Conservation (phyloP, 1,140 invertebrate genomes). For the Meteorus sp. region DNA sequence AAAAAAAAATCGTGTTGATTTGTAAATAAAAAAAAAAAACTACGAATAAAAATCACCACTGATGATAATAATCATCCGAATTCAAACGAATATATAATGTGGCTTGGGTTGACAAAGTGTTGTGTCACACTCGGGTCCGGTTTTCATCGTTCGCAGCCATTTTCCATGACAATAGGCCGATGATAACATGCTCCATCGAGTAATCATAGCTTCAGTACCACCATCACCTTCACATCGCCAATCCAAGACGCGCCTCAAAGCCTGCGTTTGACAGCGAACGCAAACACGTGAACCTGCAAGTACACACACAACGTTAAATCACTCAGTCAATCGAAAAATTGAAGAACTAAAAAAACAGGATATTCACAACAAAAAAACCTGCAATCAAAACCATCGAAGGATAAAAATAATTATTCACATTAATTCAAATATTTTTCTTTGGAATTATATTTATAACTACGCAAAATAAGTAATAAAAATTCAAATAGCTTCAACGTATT, state of each 20-base stretch:
- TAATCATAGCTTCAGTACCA: conserved; percentile 69
- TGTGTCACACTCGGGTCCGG: conserved; percentile 61
- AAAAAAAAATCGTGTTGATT: not conserved
- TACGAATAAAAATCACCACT: not conserved
- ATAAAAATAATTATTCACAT: no score
- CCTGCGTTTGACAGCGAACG: conserved; percentile 75
- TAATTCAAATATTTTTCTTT: no score
- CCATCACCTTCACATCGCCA: conserved; percentile 79
- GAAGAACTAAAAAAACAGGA: conserved; percentile 2
- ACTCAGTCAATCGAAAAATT: conserved; percentile 4
- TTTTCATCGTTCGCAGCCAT: conserved; percentile 70
- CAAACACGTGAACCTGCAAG: conserved; percentile 70
- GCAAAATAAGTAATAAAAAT: no score
- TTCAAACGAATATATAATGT: conserved; percentile 70
- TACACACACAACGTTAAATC: no score
- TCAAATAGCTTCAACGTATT: no score
- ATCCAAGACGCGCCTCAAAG: conserved; percentile 68
- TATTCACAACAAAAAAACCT: conserved; percentile 74
- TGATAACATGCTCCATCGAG: conserved; percentile 75
- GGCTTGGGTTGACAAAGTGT: conserved; percentile 62
- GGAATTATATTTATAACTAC: no score
- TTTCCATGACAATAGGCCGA: conserved; percentile 81
- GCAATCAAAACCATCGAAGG: conserved; percentile 3
- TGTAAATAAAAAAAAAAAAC: not conserved
- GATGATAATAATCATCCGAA: not conserved